Evolutionary conservation across 2,797 vertebrate genomes (phyloP).

Genomic region (Epinephelus malabaricus): DNA sequence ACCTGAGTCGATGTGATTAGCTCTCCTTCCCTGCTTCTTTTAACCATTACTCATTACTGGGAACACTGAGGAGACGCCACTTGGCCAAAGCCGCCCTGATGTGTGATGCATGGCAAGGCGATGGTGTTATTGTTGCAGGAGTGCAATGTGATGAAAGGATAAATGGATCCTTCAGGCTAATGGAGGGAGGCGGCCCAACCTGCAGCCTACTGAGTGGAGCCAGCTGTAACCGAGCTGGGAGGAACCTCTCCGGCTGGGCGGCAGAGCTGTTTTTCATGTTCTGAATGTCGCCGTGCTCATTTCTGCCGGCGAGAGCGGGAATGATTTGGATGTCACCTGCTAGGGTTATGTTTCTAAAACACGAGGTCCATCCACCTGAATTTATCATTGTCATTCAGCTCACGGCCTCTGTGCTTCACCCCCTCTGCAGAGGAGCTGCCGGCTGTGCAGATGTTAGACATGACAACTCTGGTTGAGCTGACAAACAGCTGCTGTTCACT

Average conservation of each 20-base stretch:
- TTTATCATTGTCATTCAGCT: conserved; percentile 76
- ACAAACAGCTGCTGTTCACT: conserved; percentile 65
- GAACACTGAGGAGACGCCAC: conserved; percentile 45
- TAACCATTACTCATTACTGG: conserved; percentile 62
- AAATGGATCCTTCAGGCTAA: conserved; percentile 75
- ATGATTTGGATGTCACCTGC: conserved; percentile 78
- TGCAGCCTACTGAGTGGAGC: conserved; percentile 72
- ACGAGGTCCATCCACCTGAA: conserved; percentile 70
- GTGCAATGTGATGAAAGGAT: conserved; percentile 72
- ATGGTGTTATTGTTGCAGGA: conserved; percentile 67
- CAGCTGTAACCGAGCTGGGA: conserved; percentile 71
- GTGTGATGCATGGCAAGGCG: conserved; percentile 58
- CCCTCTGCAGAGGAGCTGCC: conserved; percentile 60
- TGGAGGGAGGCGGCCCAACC: conserved; percentile 68
- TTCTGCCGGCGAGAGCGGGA: conserved; percentile 48
- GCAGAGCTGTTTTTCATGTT: conserved; percentile 74
- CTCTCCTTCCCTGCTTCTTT: conserved; percentile 47
- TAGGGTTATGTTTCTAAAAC: conserved; percentile 76
- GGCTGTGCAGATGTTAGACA: conserved; percentile 74
- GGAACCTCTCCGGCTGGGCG: conserved; percentile 57
- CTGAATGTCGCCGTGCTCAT: conserved; percentile 73
- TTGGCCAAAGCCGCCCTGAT: conserved; percentile 48
- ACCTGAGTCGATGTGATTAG: conserved; percentile 55
- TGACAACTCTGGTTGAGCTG: conserved; percentile 40
- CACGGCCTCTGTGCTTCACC: conserved; percentile 54